phyloP scores from a whole-genome alignment of 2,888 invertebrate species.

The Agriotes lineatus region DNA sequence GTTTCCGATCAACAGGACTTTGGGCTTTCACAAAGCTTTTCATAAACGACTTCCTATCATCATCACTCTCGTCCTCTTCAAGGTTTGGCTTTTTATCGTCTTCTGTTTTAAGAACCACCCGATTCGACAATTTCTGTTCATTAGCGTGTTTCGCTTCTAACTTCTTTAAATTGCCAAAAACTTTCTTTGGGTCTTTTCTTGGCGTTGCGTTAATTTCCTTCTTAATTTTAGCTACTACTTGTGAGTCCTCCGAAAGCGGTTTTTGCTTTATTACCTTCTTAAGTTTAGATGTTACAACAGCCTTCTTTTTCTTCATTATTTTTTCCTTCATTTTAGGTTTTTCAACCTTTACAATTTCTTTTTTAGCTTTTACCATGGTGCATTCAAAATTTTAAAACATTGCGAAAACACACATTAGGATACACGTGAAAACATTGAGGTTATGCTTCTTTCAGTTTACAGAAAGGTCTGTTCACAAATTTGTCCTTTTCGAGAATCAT shows the following conservation, averaged over 20 bases:
- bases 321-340: background rate
- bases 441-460: constrained; percentile 37
- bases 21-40: background rate
- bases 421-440: constrained; percentile 6
- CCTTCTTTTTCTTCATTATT: background rate
- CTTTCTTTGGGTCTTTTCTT: too few species aligned
- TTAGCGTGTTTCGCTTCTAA: too few species aligned
- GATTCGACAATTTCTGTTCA: too few species aligned
- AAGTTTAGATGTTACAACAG: background rate
- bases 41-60: background rate
- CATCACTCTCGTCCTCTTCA: background rate
- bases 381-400: too few species aligned
- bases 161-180: too few species aligned
- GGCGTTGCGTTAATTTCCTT: too few species aligned
- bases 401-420: background rate
- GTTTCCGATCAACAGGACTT: constrained; percentile 21
- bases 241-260: background rate
- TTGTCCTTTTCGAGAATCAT: too few species aligned
- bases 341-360: background rate
- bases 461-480: too few species aligned
- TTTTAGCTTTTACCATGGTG: constrained; percentile 5
- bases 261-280: background rate
- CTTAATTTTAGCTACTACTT: too few species aligned
- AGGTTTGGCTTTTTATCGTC: background rate
- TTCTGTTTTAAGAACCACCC: too few species aligned